Base-by-base conservation (phyloP, 2,888 invertebrate species). In the Andrena camellia region DNA sequence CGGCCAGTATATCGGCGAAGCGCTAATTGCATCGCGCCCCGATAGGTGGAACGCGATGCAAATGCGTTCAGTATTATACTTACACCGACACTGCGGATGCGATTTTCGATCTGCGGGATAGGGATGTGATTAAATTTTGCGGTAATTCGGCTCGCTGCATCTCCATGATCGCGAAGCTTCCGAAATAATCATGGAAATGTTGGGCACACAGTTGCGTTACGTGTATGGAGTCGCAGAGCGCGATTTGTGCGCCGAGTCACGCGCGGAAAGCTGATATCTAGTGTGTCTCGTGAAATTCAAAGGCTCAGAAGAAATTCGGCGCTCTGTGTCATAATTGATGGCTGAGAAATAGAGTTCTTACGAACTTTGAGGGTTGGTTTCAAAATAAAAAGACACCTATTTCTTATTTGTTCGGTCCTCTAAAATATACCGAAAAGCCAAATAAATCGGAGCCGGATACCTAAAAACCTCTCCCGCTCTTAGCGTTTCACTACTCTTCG, bases 1-100 rank as follows among this genome's bases (percentile, higher is more conserved):
- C 88, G 89, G 85, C 89, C 86, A 89, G 86, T 80, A 86, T 87
- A 86, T 84, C 88, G 89, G 89, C 90, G 89, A 90, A 87, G 88
- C 88, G 89, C 87, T 91, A 90, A 91, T 91, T 90, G 88, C 86
- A 89, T 90, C 88, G 87, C 78, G 82, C 23, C 5, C 13, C 68
- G 57, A 68, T n/a, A 10, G 50, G 42, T 60, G 70, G 20, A 50
- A 35, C 71, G 35, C 17, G 50, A 69, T 69, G 73, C 73, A 81
- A 81, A 79, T 73, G 54, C 62, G 52, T 60, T 42, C 63, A n/a
- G 48, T 20, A 73, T 64, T 81, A 79, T 26, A 57, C 79, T 79
- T 79, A 42, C 62, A 33, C 57, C 57, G 57, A 63, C 57, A 59
- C 68, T 62, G 54, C 60, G 57, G 63, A 48, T 54, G 76, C 63